Base-by-base conservation (phyloP, 1,140 invertebrate genomes). In the Tetramorium simillimum region DNA sequence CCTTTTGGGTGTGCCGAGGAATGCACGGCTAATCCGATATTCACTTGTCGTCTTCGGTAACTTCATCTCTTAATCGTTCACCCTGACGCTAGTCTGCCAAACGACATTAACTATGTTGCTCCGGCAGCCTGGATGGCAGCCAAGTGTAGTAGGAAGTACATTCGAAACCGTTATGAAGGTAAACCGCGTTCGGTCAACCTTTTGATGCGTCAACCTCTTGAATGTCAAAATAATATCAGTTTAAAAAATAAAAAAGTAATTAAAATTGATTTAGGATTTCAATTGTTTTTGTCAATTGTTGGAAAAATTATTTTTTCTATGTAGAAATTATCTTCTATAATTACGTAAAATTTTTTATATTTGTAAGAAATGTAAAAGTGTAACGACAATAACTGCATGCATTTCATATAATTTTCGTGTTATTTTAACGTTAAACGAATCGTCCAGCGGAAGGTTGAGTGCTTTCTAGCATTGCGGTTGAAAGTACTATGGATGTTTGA, bases 21-120 rank as follows among this genome's bases (percentile, higher is more conserved):
- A 84, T 84, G 12, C 43, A 53, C 56, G 40, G 69, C 69, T 84
- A 84, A 84, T 84, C 69, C 80, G n/a, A 84, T 60, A 84, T 84
- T 46, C 80, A 49, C 78, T 73, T 46, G 69, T 84, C 80, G 80
- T 73, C 80, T 75, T 75, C 28, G 80, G 69, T 49, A 73, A 84
- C 53, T 49, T 84, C 53, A 75, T 75, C 40, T 84, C 80, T 84
- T 84, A 84, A 84, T 84, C 69, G 53, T 18, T 49, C 24, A 33
- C 3, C 18, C 40, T 40, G 67, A 60, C 12, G n/a, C 58, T 46
- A 16, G 18, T 18, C 16, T 14, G 53, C 40, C 18, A 60, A 75
- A 70, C 12, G 49, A 24, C 24, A 40, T 58, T 58, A 58, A 46
- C 9, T 33, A 37, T 69, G 49, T 46, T 56, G 62, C 12, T 21